These are phyloP conservation scores for Eurypyga helias DNA, from an alignment of 2,113 vertebrate genomes.

Conservation along the genomic window DNA sequence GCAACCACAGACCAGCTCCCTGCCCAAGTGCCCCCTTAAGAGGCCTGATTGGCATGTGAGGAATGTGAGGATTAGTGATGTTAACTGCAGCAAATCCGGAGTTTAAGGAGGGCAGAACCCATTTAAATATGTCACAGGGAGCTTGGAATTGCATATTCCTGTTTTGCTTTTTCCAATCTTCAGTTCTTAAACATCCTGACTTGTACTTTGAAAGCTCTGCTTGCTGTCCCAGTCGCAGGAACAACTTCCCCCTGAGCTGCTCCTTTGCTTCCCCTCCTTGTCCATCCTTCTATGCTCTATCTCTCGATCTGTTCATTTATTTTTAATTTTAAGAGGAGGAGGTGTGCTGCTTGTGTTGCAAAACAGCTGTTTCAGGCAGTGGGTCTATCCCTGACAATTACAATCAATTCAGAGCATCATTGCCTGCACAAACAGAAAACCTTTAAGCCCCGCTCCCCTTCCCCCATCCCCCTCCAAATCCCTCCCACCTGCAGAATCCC, in stretches of 20 bases:
- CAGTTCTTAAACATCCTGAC: neutral
- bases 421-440: neutral
- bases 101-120: neutral
- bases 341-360: neutral
- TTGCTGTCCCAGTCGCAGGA: neutral
- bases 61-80: slow-evolving; percentile 62
- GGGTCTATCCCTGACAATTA: neutral
- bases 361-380: neutral
- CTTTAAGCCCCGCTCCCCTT: neutral
- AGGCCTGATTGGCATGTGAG: slow-evolving; percentile 54
- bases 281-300: neutral
- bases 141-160: neutral
- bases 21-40: slow-evolving; percentile 38
- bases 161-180: neutral
- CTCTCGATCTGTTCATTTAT: neutral
- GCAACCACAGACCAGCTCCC: slow-evolving; percentile 17
- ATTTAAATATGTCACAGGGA: neutral
- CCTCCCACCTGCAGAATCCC: neutral
- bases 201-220: neutral
- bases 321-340: neutral
- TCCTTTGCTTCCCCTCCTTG: neutral
- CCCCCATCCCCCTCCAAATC: neutral
- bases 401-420: neutral
- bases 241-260: neutral
- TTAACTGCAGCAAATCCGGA: slow-evolving; percentile 1